A percentile compares a stretch with the other conserved stretches of the same genome.
These are phyloP conservation scores for Xenops minutus DNA, from an alignment of 2,797 vertebrate species.

Conservation along the genomic window DNA sequence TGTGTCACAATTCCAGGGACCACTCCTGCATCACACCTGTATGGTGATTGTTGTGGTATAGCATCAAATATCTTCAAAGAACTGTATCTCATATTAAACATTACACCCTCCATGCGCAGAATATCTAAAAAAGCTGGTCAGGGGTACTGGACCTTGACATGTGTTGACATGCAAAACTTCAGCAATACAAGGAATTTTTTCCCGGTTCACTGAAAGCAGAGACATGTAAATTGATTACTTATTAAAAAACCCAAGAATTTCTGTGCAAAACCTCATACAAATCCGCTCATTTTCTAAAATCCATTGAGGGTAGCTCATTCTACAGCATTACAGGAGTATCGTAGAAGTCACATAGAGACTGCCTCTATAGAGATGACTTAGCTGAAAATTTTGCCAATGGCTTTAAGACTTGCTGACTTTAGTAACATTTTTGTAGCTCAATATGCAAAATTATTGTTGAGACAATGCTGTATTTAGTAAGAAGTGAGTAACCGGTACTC, in stretches of 20 bases:
- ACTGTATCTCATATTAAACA: not conserved
- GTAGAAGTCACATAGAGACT: not conserved
- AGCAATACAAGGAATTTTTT: not conserved
- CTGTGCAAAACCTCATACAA: not conserved
- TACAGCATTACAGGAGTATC: not conserved
- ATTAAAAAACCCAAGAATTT: not conserved
- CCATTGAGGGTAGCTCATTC: not conserved
- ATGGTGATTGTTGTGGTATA: no score
- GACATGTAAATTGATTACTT: not conserved
- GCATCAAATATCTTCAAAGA: no score
- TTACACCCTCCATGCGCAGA: fast-evolving
- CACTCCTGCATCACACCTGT: no score
- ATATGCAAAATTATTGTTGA: not conserved
- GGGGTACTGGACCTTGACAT: not conserved
- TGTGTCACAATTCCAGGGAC: not conserved
- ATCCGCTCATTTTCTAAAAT: not conserved
- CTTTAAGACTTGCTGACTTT: not conserved
- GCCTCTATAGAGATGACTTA: not conserved
- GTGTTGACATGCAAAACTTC: not conserved
- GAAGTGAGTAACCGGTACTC: not conserved
- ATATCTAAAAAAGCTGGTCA: not conserved
- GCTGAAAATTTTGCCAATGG: not conserved
- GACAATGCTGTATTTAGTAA: not conserved
- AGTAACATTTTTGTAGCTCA: not conserved
- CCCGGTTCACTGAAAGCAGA: not conserved